Conservation (phyloP, 2,888 invertebrate genomes). For the Sphinx pinastri region DNA sequence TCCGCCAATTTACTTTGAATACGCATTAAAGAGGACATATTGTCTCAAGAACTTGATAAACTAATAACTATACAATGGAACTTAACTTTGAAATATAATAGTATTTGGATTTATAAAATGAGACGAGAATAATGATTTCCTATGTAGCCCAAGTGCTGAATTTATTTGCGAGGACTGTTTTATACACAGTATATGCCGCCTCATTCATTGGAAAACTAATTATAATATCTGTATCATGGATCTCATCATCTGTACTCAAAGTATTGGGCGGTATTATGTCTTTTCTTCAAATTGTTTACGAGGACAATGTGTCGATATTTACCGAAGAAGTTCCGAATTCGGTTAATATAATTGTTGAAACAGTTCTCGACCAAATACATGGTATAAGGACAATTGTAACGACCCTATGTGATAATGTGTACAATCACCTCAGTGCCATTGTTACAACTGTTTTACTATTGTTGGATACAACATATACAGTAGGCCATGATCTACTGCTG, state of each 20-base stretch:
- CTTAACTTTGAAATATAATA: slow-evolving; percentile 7
- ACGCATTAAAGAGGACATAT: too few species aligned
- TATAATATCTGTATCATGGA: slow-evolving; percentile 54
- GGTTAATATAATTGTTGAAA: slow-evolving; percentile 44
- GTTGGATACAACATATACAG: slow-evolving; percentile 45
- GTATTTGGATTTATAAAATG: slow-evolving; percentile 36
- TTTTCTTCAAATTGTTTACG: slow-evolving; percentile 73
- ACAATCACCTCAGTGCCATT: slow-evolving; percentile 45
- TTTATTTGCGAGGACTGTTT: slow-evolving; percentile 57
- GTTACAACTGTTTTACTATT: slow-evolving; percentile 49
- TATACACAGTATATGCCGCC: slow-evolving; percentile 57
- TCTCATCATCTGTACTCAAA: slow-evolving; percentile 47
- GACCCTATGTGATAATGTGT: slow-evolving; percentile 43
- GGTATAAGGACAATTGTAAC: slow-evolving; percentile 49
- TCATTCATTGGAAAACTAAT: slow-evolving; percentile 71
- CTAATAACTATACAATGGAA: too few species aligned
- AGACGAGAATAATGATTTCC: slow-evolving; percentile 63
- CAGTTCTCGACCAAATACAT: slow-evolving; percentile 42
- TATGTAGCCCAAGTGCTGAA: slow-evolving; percentile 66
- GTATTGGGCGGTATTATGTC: slow-evolving; percentile 48
- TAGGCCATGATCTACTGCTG: slow-evolving; percentile 57
- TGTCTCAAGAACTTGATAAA: too few species aligned
- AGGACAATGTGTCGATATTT: slow-evolving; percentile 70
- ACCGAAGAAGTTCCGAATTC: slow-evolving; percentile 70
- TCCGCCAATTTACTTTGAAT: too few species aligned